Base-by-base conservation (phyloP, 2,797 vertebrate species). In the Ptychadena robeensis region DNA sequence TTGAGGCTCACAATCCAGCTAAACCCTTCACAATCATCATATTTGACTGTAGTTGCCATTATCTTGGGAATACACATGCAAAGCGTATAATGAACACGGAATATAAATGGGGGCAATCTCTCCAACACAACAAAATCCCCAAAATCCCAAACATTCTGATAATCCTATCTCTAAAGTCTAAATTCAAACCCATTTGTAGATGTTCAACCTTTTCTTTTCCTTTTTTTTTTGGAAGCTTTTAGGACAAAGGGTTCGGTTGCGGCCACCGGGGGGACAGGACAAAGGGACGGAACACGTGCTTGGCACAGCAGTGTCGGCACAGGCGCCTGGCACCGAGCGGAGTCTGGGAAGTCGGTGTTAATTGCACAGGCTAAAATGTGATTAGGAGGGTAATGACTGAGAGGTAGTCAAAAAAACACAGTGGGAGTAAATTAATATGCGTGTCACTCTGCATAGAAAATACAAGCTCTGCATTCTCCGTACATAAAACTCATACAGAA, bases 361-460 rank as follows among this genome's bases (percentile, higher is more conserved):
- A 78, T 78, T 67, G 64, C 64, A 78, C 15, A 34, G 64, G 64
- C 75, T 78, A 78, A 67, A 78, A 68, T 78, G 64, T 78, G 64
- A 77, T 77, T 78, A 78, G 35, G 64, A 27, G 64, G 64, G 63
- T 78, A 68, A 78, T 78, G 75, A 76, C 61, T 31, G 73, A 78
- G 75, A 53, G 75, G 75, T 34, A 34, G 63, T 34, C 37, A 48
- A 27, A 38, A 57, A 70, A 37, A 34, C 11, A 61, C n/a, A 30
- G n/a, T 30, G 67, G n/a, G 18, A 22, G 31, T 35, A 25, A 44
- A 79, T 79, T 79, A 70, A 79, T 79, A 79, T 79, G 77, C 77
- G 27, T 61, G 67, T 79, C 77, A 79, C 75, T 78, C 37, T 15
- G 63, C 44, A 67, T 32, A 32, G n/a, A 15, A 78, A 40, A 31